Evolutionary conservation across 2,888 invertebrate species (phyloP).

Genomic region (Lepidocyrtinus sp.): DNA sequence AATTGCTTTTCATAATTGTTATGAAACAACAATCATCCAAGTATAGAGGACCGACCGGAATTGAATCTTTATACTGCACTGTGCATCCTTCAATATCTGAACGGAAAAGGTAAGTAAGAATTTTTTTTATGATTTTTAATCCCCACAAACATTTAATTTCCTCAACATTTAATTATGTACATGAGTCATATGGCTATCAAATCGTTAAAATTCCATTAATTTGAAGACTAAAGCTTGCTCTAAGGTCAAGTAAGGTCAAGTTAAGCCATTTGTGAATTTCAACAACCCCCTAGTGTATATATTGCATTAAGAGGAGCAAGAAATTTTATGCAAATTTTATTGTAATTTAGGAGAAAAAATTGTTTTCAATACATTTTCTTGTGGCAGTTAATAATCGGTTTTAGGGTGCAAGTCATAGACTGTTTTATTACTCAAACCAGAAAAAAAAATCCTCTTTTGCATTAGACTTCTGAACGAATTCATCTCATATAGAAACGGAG

Average conservation of each 20-base stretch:
- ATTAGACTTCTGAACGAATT: slow-evolving; percentile 2
- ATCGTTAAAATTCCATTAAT: slow-evolving; percentile 13
- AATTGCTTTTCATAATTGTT: neutral
- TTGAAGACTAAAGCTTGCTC: slow-evolving; percentile 4
- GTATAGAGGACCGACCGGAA: neutral
- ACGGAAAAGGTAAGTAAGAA: neutral
- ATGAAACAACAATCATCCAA: neutral
- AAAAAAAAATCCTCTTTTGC: too few species aligned
- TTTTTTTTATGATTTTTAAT: neutral
- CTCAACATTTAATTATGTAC: neutral
- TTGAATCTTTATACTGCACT: neutral
- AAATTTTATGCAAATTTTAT: slow-evolving; percentile 10
- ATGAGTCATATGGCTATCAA: slow-evolving; percentile 8
- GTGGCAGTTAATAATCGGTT: slow-evolving; percentile 13
- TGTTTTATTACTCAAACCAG: slow-evolving; percentile 10
- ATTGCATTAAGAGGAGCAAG: slow-evolving; percentile 2
- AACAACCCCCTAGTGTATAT: too few species aligned
- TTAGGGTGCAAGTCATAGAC: slow-evolving; percentile 2
- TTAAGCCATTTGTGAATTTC: too few species aligned
- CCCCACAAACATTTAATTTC: neutral
- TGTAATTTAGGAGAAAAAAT: neutral
- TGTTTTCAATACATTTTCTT: slow-evolving; percentile 9
- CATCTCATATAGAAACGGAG: neutral
- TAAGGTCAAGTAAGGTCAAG: slow-evolving; percentile 1
- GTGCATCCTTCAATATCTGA: neutral